phyloP scores from a whole-genome alignment of 2,888 invertebrate genomes.

The Ennomos quercinarius region DNA sequence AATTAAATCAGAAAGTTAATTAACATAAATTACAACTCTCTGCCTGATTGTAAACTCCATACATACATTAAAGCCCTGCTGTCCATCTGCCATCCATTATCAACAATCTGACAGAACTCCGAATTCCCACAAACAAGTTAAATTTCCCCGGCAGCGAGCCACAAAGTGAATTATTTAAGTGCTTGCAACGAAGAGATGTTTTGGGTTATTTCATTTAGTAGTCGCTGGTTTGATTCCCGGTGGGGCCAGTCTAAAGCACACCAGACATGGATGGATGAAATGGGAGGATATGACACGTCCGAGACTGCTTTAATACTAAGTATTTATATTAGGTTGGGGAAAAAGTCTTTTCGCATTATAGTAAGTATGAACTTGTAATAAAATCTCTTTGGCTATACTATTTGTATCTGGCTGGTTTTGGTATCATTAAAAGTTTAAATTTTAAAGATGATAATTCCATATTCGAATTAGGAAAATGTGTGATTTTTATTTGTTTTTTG shows the following conservation, averaged over 20 bases:
- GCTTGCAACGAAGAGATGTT: slow-evolving; percentile 48
- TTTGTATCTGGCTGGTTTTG: no score
- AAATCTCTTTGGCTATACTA: no score
- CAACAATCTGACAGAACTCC: neutral
- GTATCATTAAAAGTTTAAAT: no score
- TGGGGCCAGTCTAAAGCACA: slow-evolving; percentile 45
- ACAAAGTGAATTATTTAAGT: slow-evolving; percentile 54
- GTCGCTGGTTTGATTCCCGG: slow-evolving; percentile 52
- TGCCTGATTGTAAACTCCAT: neutral
- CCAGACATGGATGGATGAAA: slow-evolving; percentile 23
- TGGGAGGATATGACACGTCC: neutral
- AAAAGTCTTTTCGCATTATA: no score
- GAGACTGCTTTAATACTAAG: no score
- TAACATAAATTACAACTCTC: neutral
- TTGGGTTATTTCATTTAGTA: slow-evolving; percentile 59
- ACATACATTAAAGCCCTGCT: neutral
- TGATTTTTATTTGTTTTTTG: no score
- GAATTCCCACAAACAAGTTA: slow-evolving; percentile 16
- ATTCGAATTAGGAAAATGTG: no score
- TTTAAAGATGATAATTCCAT: no score
- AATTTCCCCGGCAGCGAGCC: slow-evolving; percentile 20
- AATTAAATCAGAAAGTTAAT: no score
- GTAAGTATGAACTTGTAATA: no score
- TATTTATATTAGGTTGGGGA: no score
- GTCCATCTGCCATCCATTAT: slow-evolving; percentile 7